phyloP scores from a whole-genome alignment of 2,113 vertebrate genomes.

The Epinephelus moara region DNA sequence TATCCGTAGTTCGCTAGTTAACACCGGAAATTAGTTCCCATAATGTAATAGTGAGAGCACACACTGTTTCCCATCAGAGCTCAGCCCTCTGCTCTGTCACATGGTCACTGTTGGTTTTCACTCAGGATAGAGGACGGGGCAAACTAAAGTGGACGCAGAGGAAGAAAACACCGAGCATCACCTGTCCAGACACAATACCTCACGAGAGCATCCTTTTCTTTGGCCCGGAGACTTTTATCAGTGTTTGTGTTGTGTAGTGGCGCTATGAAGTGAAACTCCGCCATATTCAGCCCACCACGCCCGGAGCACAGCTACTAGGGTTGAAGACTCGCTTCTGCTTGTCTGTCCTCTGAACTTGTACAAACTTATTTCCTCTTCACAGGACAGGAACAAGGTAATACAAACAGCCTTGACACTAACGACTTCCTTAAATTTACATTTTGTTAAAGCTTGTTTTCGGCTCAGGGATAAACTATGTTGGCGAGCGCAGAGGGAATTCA shows the following conservation, averaged over 20 bases:
- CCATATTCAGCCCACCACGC: constrained; percentile 81
- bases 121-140: constrained; percentile 41
- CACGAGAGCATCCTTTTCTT: neutral
- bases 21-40: constrained; percentile 70
- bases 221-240: neutral
- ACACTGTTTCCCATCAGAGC: constrained; percentile 75
- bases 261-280: constrained; percentile 74
- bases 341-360: constrained; percentile 46
- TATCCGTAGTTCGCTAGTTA: constrained; percentile 52
- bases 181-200: too few species aligned
- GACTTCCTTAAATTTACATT: constrained; percentile 25
- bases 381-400: constrained; percentile 37
- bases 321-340: constrained; percentile 42
- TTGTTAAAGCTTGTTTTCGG: constrained; percentile 12
- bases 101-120: constrained; percentile 56
- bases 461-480: neutral
- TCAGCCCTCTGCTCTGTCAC: constrained; percentile 76
- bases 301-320: constrained; percentile 65
- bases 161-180: neutral
- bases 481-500: neutral
- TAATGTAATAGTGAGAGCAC: constrained; percentile 72
- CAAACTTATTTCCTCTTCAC: constrained; percentile 50
- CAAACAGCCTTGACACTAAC: neutral
- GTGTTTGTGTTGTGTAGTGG: constrained; percentile 9
- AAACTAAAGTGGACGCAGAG: constrained; percentile 17